Conservation (phyloP, 2,888 invertebrate genomes). For the Melieria picta region DNA sequence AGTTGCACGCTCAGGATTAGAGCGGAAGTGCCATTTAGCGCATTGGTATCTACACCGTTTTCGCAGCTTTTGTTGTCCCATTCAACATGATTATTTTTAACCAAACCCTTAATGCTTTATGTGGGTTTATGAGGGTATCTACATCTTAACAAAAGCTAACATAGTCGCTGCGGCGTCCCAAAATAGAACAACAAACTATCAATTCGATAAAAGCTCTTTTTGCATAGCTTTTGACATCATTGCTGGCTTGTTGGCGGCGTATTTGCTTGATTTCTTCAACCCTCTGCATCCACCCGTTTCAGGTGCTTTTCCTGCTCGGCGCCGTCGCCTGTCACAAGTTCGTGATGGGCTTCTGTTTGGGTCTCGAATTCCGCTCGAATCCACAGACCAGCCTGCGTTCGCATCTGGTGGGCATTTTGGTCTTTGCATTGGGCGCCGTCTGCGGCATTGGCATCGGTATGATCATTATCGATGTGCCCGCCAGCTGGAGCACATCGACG, state of each 20-base stretch:
- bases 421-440: conserved; percentile 77
- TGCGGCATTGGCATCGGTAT: conserved; percentile 76
- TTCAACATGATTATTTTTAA: too few relatives aligned
- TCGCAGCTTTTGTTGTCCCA: too few relatives aligned
- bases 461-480: conserved; percentile 69
- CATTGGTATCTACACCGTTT: too few relatives aligned
- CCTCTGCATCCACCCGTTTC: conserved; percentile 46
- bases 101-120: too few relatives aligned
- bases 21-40: too few relatives aligned
- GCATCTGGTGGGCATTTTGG: conserved; percentile 71
- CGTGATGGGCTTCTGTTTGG: conserved; percentile 84
- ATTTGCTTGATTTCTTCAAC: not conserved
- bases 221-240: not conserved
- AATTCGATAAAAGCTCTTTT: too few relatives aligned
- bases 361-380: conserved; percentile 76
- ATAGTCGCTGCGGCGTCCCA: too few relatives aligned
- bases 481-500: conserved; percentile 64
- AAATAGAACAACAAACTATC: too few relatives aligned
- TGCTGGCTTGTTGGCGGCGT: not conserved
- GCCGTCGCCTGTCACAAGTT: conserved; percentile 84
- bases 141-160: too few relatives aligned
- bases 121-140: too few relatives aligned
- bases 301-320: conserved; percentile 75
- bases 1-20: too few relatives aligned
- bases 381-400: conserved; percentile 57